phyloP scores from a whole-genome alignment of 2,888 invertebrate genomes.

The Hipparchia sbordonii region DNA sequence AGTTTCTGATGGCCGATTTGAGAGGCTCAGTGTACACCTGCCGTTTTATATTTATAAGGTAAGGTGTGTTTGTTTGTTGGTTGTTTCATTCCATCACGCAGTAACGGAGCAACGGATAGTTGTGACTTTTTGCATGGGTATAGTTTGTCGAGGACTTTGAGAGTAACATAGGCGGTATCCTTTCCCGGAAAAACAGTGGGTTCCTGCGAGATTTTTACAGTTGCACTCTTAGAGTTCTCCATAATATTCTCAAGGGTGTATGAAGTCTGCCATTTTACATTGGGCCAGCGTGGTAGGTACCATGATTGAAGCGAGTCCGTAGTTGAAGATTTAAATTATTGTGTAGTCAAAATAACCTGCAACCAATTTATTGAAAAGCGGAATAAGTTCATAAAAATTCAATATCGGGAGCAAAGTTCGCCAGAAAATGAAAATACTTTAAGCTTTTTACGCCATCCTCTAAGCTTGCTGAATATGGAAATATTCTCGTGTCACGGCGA shows the following conservation, averaged over 20 bases:
- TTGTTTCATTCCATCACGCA: too few relatives aligned
- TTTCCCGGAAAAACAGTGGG: too few relatives aligned
- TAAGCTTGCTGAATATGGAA: constrained; percentile 20
- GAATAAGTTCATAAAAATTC: constrained; percentile 4
- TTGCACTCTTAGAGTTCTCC: too few relatives aligned
- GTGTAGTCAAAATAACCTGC: neutral
- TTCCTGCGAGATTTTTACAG: neutral
- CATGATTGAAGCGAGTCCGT: too few relatives aligned
- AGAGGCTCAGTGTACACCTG: neutral
- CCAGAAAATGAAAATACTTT: constrained; percentile 24
- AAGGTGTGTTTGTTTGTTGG: neutral
- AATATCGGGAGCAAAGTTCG: constrained; percentile 14
- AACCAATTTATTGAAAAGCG: constrained; percentile 8
- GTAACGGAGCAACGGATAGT: too few relatives aligned
- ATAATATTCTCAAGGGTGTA: too few relatives aligned
- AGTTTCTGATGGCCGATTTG: constrained; percentile 6
- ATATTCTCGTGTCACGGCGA: constrained; percentile 9
- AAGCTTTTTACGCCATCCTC: constrained; percentile 13
- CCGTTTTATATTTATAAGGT: neutral
- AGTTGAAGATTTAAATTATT: neutral
- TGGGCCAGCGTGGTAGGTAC: too few relatives aligned
- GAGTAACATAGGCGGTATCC: too few relatives aligned
- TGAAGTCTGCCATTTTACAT: too few relatives aligned
- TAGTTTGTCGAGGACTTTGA: too few relatives aligned
- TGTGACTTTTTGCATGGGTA: too few relatives aligned